Conservation (phyloP, 2,888 invertebrate genomes). For the Drosophila austrosaltans region DNA sequence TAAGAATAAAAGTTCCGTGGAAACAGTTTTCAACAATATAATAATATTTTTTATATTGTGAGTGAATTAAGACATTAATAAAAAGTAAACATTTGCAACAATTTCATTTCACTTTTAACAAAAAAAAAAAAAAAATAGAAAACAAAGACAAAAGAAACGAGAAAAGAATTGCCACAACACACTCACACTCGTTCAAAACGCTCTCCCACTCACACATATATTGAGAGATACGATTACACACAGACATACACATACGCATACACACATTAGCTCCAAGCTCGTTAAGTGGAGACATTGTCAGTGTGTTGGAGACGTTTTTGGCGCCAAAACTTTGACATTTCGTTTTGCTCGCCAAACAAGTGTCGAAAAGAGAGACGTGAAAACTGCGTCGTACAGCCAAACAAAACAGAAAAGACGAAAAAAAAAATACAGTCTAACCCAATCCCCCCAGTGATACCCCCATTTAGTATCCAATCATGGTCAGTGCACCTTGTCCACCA, state of each 20-base stretch:
- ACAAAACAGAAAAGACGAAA: conserved; percentile 41
- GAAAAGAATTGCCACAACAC: conserved; percentile 4
- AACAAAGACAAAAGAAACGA: conserved; percentile 1
- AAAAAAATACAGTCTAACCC: conserved; percentile 30
- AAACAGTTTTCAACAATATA: not conserved
- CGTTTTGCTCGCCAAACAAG: conserved; percentile 66
- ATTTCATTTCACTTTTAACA: conserved; percentile 16
- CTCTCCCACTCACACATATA: not conserved
- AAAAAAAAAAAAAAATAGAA: too few species aligned
- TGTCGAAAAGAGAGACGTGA: conserved; percentile 50
- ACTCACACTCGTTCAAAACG: not conserved
- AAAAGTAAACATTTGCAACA: conserved; percentile 1
- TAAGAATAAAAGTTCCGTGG: not conserved
- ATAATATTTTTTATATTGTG: not conserved
- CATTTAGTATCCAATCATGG: conserved; percentile 48
- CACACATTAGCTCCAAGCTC: not conserved
- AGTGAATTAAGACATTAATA: not conserved
- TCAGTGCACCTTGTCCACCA: conserved; percentile 80
- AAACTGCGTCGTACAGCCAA: conserved; percentile 59
- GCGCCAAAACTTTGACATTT: conserved; percentile 80
- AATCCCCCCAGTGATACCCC: conserved; percentile 19
- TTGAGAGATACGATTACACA: not conserved
- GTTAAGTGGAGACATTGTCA: conserved; percentile 22
- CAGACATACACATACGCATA: not conserved
- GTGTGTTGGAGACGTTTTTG: conserved; percentile 71